Conservation (phyloP, 2,888 invertebrate genomes). For the Drosophila neonasuta region DNA sequence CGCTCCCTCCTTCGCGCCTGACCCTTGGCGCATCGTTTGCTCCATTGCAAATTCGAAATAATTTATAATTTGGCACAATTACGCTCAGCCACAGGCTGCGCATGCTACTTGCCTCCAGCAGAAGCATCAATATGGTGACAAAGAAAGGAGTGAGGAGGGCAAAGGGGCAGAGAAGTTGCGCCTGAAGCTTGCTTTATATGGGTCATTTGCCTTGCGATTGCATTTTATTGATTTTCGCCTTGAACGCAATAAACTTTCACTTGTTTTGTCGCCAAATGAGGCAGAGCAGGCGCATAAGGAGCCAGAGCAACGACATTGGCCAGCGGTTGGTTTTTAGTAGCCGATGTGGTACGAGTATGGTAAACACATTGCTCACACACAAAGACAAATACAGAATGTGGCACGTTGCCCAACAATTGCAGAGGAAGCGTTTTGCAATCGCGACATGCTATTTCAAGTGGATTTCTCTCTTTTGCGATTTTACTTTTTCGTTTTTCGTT, state of each 20-base stretch:
- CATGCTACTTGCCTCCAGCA: conserved; percentile 29
- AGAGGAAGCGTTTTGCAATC: conserved; percentile 1
- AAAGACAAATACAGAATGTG: conserved; percentile 50
- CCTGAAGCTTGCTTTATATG: conserved; percentile 48
- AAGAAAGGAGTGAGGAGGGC: conserved; percentile 2
- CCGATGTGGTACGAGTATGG: conserved; percentile 51
- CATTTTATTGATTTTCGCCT: conserved; percentile 68
- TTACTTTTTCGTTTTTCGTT: not conserved
- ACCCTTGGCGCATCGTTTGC: conserved; percentile 56
- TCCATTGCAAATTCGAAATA: conserved; percentile 67
- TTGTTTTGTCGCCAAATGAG: conserved; percentile 56
- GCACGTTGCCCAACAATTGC: conserved; percentile 50
- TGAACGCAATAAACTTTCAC: conserved; percentile 69
- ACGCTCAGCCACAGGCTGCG: conserved; percentile 57
- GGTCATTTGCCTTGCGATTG: conserved; percentile 68
- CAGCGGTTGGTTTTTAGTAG: conserved; percentile 9
- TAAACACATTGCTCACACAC: conserved; percentile 65
- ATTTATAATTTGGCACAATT: conserved; percentile 77
- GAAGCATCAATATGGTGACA: too few species aligned
- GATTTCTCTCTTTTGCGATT: conserved; percentile 42
- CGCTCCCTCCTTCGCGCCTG: conserved; percentile 11
- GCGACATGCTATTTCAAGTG: conserved; percentile 61
- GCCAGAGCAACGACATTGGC: conserved; percentile 43
- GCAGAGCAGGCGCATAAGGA: not conserved
- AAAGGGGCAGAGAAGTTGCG: conserved; percentile 7